Base-by-base conservation (phyloP, 2,797 vertebrate species). In the Enteromius anoplus region DNA sequence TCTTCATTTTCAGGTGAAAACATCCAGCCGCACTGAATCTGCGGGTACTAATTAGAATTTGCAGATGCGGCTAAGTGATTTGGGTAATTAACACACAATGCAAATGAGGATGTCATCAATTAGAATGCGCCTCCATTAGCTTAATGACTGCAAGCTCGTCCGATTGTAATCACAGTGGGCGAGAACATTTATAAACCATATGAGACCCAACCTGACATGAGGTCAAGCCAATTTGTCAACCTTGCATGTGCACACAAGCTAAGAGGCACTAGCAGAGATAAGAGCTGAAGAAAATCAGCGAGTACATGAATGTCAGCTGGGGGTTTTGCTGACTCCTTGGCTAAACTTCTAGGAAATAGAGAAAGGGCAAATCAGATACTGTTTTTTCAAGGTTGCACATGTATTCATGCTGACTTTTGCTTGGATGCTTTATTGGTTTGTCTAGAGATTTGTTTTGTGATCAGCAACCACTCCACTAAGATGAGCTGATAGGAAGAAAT, bases 101-200 rank as follows among this genome's bases (percentile, higher is more conserved):
- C 91, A 94, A 93, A 94, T 93, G 91, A 94, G 91, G 87, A 90
- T 90, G 86, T 89, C 90, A 92, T 94, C 92, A 92, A 93, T 94
- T 95, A 93, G 92, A 93, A 92, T 88, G 88, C 88, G 81, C 85
- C 90, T 91, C 91, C 91, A 93, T 95, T 95, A 94, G 90, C 86
- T 88, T 93, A 94, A 94, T 92, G 92, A 92, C 88, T 92, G 85
- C 53, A 81, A 58, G 82, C 62, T 70, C 45, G 21, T 80, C 76
- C 17, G 85, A 87, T 92, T 87, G 87, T 91, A 90, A 93, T 94
- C 91, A 88, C 86, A 53, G 81, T 70, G 80, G 78, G 91, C 90
- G 84, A 86, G 88, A 91, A 89, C 90, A 89, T 92, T 92, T 89
- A 89, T 85, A 89, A 92, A 91, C 87, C 87, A 80, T 80, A 65